Evolutionary conservation across 2,113 vertebrate species (phyloP), one percentile per base, ranked within the genome.

Genomic region (Puffinus mauretanicus): DNA sequence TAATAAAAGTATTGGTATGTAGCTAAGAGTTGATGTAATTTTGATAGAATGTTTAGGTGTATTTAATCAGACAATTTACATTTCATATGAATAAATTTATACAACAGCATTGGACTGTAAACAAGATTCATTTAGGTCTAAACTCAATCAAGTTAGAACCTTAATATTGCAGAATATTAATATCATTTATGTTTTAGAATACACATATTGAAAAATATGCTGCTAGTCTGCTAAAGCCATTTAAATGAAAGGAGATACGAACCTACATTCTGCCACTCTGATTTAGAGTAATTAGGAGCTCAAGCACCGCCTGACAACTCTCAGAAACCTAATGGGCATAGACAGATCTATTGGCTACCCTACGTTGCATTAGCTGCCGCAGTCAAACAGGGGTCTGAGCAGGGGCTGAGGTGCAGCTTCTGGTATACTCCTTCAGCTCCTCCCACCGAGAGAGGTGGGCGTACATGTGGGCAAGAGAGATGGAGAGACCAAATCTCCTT

Each of bases 1-100:
- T 82, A 90, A 29, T 81, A 76, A 60, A 94, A 89, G 5, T 79
- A 93, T 30, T 40, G 15, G 30, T 65, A 87, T 34, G 26, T 67
- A 93, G 72, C n/a, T 78, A 91, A 75, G 22, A 55, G 29, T 40
- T 89, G 51, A 84, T 65, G 10, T 32, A 87, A 95, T 82, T 91
- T 82, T 87, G 61, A 75, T 57, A 76, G 91, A 96, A 89, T 54
- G 7, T 73, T 93, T 52, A 57, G 11, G 34, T 72, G 91, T 91
- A 76, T 87, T 72, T 91, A 85, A 94, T 82, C 61, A 87, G 47
- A 75, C 7, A 44, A 94, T 87, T 96, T 87, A 61, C 18, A 93
- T 93, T 96, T 91, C 40, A 44, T 85, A 95, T 55, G 27, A 87
- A 95, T 87, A 93, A 89, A 82, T 89, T 55, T 66, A 82, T 55